These are phyloP conservation scores for Hydropsyche tenuis DNA, from an alignment of 1,140 invertebrate species.

Conservation along the genomic window DNA sequence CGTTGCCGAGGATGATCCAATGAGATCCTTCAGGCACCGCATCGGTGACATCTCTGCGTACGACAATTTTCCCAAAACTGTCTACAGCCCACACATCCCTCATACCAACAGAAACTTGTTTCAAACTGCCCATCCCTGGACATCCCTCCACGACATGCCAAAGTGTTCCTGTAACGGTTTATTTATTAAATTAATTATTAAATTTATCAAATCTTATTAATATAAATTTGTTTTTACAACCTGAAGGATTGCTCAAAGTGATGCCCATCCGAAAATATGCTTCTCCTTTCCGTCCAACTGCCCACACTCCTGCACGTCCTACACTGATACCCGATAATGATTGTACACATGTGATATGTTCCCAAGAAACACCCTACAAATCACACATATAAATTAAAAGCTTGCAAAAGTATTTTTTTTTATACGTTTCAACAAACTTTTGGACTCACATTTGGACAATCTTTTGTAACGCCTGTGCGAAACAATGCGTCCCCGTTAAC, in stretches of 20 bases:
- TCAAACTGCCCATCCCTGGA: constrained; percentile 39
- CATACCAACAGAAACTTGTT: constrained; percentile 42
- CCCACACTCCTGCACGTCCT: constrained; percentile 78
- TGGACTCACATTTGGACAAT: constrained; percentile 71
- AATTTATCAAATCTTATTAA: too few species aligned
- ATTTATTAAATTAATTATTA: too few species aligned
- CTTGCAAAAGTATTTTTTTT: neutral
- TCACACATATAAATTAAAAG: constrained; percentile 37
- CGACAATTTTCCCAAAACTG: constrained; percentile 43
- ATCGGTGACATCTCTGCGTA: constrained; percentile 39
- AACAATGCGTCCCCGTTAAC: constrained; percentile 83
- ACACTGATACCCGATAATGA: constrained; percentile 75
- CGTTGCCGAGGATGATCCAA: constrained; percentile 44
- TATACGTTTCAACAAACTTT: constrained; percentile 2
- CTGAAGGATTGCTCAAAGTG: constrained; percentile 68
- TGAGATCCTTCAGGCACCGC: constrained; percentile 47
- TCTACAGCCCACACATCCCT: constrained; percentile 45
- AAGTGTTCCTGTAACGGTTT: constrained; percentile 41
- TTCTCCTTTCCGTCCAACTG: constrained; percentile 82
- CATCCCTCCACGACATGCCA: constrained; percentile 45
- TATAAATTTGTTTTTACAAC: constrained; percentile 53
- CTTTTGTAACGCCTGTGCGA: constrained; percentile 74
- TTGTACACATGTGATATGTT: constrained; percentile 80
- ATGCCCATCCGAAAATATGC: constrained; percentile 79
- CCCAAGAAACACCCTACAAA: constrained; percentile 76